Evolutionary conservation across 2,888 invertebrate genomes (phyloP), one percentile per base, ranked within the genome.

Genomic region (Carterocephalus palaemon): DNA sequence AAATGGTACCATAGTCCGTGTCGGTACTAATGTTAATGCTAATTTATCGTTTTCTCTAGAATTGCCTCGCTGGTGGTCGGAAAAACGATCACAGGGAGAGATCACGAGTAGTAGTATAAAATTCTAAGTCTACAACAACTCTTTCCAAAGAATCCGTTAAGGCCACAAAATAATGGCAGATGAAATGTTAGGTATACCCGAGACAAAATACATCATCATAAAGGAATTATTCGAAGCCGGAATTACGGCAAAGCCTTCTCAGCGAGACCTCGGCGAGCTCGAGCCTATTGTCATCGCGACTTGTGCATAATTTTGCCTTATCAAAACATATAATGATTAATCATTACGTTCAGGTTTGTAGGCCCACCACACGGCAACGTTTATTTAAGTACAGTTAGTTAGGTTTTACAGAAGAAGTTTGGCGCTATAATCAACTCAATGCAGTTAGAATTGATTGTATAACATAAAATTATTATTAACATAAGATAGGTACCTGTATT

Each of bases 241-340:
- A 49, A 59, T 66, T 62, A 62, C 46, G 56, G 57, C 50, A 63
- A 70, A 74, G 70, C 70, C 74, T 70, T 72, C 75, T 76, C 59
- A 59, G 54, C 54, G 56, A 60, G 56, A 56, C 55, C 51, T 47
- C 43, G 47, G 62, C 64, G 64, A 76, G 74, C 78, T 78, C 74
- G 72, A 60, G 67, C 43, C 75, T 70, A 82, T 85, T 86, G 83
- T 84, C 74, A 70, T 73, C 61, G 65, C 61, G 60, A 67, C 68
- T 67, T 57, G 51, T 79, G 80, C 81, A 86, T 86, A 84, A 86
- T 83, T 83, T 78, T 67, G 70, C 77, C 81, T 82, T 77, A 84
- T 85, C 84, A 80, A 75, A 73, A 73, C 75, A 75, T 72, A 74
- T 75, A 82, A 85, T 85, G 78, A 86, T 85, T 85, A 85, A 86